A percentile compares a stretch with the other conserved stretches of the same genome.
Evolutionary conservation across 2,113 vertebrate genomes (phyloP).

Genomic region (Athene cunicularia): DNA sequence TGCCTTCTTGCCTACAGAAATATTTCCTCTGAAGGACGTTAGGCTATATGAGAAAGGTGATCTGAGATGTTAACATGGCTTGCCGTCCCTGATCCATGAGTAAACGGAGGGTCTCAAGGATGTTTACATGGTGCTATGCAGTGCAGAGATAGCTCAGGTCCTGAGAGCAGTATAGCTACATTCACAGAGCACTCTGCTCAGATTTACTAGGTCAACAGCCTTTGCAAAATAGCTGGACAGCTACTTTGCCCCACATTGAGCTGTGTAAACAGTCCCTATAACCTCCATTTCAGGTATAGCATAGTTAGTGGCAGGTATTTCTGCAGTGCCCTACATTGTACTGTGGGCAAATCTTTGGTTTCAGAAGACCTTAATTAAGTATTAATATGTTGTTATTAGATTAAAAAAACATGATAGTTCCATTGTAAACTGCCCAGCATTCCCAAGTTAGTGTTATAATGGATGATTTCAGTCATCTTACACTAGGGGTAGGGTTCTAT

Average conservation of each 20-base stretch:
- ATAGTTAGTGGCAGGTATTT: background rate
- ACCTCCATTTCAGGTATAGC: background rate
- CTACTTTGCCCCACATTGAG: background rate
- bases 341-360: background rate
- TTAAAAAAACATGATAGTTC: background rate
- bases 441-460: background rate
- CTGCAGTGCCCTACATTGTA: background rate
- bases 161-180: background rate
- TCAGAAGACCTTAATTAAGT: background rate
- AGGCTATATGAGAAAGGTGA: background rate
- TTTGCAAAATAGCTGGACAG: background rate
- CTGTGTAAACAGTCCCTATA: background rate
- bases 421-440: background rate
- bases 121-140: background rate
- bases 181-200: background rate
- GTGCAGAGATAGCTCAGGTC: background rate
- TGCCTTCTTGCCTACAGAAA: background rate
- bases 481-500: background rate
- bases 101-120: background rate
- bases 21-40: background rate
- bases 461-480: conserved; percentile 38
- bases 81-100: background rate
- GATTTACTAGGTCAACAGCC: background rate
- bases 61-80: background rate
- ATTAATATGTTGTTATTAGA: background rate